Evolutionary conservation across 2,113 vertebrate genomes (phyloP), one percentile per base, ranked within the genome.

Genomic region (Oriolus oriolus): DNA sequence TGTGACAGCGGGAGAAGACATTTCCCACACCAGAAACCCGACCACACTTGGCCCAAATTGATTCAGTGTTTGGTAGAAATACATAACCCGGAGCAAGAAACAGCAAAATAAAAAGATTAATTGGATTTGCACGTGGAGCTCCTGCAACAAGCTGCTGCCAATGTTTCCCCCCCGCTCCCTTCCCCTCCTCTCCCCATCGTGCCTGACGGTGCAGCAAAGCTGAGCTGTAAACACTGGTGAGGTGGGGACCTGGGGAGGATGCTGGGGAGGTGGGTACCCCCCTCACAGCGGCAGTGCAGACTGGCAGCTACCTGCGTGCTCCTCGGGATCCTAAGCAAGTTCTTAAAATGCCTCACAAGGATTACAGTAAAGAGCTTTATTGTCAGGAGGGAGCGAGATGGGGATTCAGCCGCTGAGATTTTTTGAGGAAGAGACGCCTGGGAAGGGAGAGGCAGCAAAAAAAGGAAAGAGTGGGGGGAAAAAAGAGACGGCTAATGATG

Each of bases 401-500:
- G n/a, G 84, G 47, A 42, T 71, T 77, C 92, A 80, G 6, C 68
- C 2, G 22, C 80, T 41, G 76, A 92, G 73, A 65, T 94, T 84
- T 84, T 94, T 82, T 47, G 56, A 65, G 75, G 42, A 84, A 88
- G 45, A 93, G 76, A 47, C 5, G 53, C 39, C 73, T 84, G 87
- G 88, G 89, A 89, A 94, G 10, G 41, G 69, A 79, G 47, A 96
- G 49, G 81, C 4, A 2, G 69, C 41, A 61, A 84, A 88, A 64
- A 52, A 39, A n/a, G 6, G 44, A 28, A 45, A 70, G 93, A 27
- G 4, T 18, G 12, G 53, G 5, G 26, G 15, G 39, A 1, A 5
- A 7, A 74, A 75, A 87, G 77, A 94, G 93, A 95, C 41, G 76
- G 95, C 97, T 98, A 98, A 98, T 94, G 96, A 98, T 93, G 96